These are phyloP conservation scores for Eledona agricola DNA, from an alignment of 2,888 invertebrate genomes.

Conservation along the genomic window DNA sequence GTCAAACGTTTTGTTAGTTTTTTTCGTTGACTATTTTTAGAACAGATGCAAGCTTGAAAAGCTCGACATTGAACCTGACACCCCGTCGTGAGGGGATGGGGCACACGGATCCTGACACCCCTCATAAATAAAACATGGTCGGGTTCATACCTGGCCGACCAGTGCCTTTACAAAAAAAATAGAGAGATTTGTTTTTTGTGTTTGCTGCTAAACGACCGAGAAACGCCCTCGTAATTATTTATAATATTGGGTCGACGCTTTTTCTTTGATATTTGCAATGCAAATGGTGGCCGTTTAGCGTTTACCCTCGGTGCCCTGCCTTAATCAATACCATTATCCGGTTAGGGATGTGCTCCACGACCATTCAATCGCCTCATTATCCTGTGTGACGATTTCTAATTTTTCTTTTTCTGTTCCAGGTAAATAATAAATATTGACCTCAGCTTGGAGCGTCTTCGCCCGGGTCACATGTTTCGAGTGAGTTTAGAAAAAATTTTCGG, in stretches of 20 bases:
- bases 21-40: slow-evolving; percentile 4
- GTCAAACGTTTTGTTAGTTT: slow-evolving; percentile 1
- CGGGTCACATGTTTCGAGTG: too few species aligned
- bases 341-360: too few species aligned
- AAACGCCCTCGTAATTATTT: slow-evolving; percentile 21
- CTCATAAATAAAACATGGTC: slow-evolving; percentile 24
- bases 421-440: too few species aligned
- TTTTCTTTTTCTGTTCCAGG: too few species aligned
- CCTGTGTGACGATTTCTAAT: too few species aligned
- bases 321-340: too few species aligned
- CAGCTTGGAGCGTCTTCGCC: too few species aligned
- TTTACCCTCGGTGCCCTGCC: slow-evolving; percentile 10
- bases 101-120: slow-evolving; percentile 17
- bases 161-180: slow-evolving; percentile 11
- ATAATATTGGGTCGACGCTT: slow-evolving; percentile 7
- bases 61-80: slow-evolving; percentile 12
- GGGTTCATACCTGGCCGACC: slow-evolving; percentile 9
- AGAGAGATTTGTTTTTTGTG: slow-evolving; percentile 5
- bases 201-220: slow-evolving; percentile 3
- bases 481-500: too few species aligned
- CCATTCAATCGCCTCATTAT: too few species aligned
- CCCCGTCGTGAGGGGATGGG: slow-evolving; percentile 25
- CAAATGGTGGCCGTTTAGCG: slow-evolving; percentile 10
- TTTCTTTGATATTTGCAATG: slow-evolving; percentile 15
- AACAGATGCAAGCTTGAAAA: slow-evolving; percentile 3